Conservation (phyloP, 92 coral and sea anemone species). For the Pocillopora grandis region DNA sequence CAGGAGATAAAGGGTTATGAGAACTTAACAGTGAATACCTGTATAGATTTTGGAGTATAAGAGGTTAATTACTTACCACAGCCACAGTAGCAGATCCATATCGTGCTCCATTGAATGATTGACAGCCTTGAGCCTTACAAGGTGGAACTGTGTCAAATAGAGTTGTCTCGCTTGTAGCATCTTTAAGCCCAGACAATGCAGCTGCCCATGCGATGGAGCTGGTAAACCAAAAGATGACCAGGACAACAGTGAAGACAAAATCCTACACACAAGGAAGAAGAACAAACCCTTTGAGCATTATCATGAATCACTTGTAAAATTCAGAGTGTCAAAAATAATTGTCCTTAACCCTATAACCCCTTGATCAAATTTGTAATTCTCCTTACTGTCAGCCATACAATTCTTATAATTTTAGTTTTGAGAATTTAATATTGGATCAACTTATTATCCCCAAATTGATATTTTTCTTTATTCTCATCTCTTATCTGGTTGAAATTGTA, state of each 20-base stretch:
- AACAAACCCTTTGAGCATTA: neutral
- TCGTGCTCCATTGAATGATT: constrained; percentile 43
- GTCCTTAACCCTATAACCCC: too few species aligned
- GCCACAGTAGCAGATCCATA: constrained; percentile 89
- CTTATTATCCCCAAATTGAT: too few species aligned
- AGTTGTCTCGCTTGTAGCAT: constrained; percentile 33
- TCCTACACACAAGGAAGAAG: constrained; percentile 58
- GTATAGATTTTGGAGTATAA: neutral
- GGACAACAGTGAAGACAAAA: constrained; percentile 72
- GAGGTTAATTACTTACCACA: constrained; percentile 67
- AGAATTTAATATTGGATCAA: too few species aligned
- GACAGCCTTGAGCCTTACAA: neutral
- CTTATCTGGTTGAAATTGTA: too few species aligned
- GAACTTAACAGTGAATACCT: neutral
- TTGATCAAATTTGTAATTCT: too few species aligned
- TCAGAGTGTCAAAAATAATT: too few species aligned
- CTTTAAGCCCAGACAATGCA: constrained; percentile 81
- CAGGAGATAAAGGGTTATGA: neutral
- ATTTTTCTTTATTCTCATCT: too few species aligned
- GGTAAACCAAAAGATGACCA: constrained; percentile 90
- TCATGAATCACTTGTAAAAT: too few species aligned
- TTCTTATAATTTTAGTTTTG: too few species aligned
- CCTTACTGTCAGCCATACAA: too few species aligned
- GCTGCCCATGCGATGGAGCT: constrained; percentile 95
- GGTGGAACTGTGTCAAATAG: neutral